These are phyloP conservation scores for Cynaeus angustus DNA, from an alignment of 2,888 invertebrate species.

Conservation along the genomic window DNA sequence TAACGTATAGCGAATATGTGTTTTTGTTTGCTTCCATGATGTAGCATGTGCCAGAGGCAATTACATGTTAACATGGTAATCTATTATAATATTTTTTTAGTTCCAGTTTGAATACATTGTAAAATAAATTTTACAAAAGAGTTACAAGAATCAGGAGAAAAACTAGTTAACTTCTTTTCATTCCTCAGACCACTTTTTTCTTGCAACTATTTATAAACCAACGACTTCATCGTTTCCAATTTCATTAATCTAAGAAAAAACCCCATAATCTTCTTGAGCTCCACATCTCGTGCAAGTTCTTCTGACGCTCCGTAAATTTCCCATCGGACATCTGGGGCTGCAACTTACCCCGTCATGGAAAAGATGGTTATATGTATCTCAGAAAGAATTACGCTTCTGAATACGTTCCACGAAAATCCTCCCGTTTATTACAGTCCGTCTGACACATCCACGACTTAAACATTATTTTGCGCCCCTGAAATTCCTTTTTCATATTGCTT, in stretches of 20 bases:
- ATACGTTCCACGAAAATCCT: slow-evolving; percentile 26
- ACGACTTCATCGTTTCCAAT: neutral
- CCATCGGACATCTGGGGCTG: slow-evolving; percentile 12
- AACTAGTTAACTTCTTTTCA: too few relatives aligned
- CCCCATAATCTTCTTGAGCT: neutral
- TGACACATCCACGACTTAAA: slow-evolving; percentile 46
- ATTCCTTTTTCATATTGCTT: slow-evolving; percentile 45
- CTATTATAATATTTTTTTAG: too few relatives aligned
- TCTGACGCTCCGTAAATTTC: slow-evolving; percentile 9
- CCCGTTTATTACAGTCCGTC: slow-evolving; percentile 32
- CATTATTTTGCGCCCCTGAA: slow-evolving; percentile 50
- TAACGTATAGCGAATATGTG: too few relatives aligned
- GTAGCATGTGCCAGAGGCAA: too few relatives aligned
- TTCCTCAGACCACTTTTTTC: too few relatives aligned
- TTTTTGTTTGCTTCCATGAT: too few relatives aligned
- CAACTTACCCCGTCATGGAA: slow-evolving; percentile 7
- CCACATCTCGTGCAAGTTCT: neutral
- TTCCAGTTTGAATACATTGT: too few relatives aligned
- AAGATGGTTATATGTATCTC: slow-evolving; percentile 17
- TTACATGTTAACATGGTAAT: too few relatives aligned
- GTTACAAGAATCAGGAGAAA: too few relatives aligned
- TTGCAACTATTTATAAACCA: too few relatives aligned
- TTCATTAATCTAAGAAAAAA: slow-evolving; percentile 8
- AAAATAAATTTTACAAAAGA: too few relatives aligned
- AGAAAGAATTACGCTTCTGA: slow-evolving; percentile 20